Evolutionary conservation across 1,140 invertebrate genomes (phyloP), one percentile per base, ranked within the genome.

Genomic region (Drosophila subobscura): DNA sequence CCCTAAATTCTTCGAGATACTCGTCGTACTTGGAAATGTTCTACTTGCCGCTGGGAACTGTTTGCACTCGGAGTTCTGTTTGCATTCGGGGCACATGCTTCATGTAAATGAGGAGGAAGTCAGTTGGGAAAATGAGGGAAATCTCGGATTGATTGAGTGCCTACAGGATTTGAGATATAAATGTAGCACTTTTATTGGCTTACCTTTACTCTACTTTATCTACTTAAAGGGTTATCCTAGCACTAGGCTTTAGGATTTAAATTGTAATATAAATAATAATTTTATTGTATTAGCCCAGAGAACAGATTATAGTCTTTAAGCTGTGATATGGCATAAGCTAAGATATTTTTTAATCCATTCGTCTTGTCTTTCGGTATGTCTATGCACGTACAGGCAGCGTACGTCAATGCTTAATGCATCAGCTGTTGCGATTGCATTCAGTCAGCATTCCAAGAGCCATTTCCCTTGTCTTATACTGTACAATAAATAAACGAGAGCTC

Each of bases 371-470:
- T 33, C 8, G 8, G 29, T 33, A 2, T 33, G 29, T 33, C 3
- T 10, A 10, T 10, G 27, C 41, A 67, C 41, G 47, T 67, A 55
- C 65, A 66, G 64, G 20, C 61, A 42, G 46, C 58, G 46, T 50
- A 63, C 63, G 53, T 66, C 50, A 66, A 23, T 52, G 63, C 61
- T 40, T 67, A 40, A 67, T 54, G 49, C 61, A 67, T 41, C 65
- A 70, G 64, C 65, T 68, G 65, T 37, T 42, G 56, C 61, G 68
- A 56, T 70, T 68, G 64, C 66, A 70, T 68, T 70, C 66, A 37
- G 12, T 49, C 25, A 33, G 63, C 33, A 68, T 68, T 56, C 16
- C 37, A 14, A 29, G 33, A 40, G 27, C 66, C 44, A 56, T 56
- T 70, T 68, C 41, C 20, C 64, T 68, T 56, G 33, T 68, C 66